Evolutionary conservation across 1,140 invertebrate species (phyloP), one percentile per base, ranked within the genome.

Genomic region (Eciton burchellii): DNA sequence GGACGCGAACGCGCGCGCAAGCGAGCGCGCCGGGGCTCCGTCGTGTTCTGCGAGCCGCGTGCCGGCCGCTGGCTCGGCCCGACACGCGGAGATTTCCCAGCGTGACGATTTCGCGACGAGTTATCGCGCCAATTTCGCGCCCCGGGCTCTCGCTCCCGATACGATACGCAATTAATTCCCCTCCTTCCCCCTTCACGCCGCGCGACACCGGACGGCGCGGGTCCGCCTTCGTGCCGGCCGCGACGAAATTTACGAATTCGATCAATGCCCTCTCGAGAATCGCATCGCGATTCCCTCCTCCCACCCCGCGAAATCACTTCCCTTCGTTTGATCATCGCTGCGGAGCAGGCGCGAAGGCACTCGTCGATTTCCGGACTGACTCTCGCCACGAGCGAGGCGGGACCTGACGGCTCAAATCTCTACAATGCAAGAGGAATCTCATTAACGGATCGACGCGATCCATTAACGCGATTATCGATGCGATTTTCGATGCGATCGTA

Each of bases 1-100:
- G 92, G 93, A 92, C 90, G 92, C 84, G 91, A 93, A 91, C 86
- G 87, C 83, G 66, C 82, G 81, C 74, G n/a, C n/a, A n/a, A n/a
- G n/a, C n/a, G n/a, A 63, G 81, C 87, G 88, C 85, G 70, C 81
- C 81, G 72, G 66, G 82, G n/a, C n/a, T 73, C 70, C 74, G 43
- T 47, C 82, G 85, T 82, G 82, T 87, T 87, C 86, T 24, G 74
- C 82, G 47, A 73, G 41, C 71, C 49, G 52, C 54, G 45, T 60
- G 0, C 57, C 35, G 35, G 19, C 52, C 49, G 24, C 29, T 63
- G 57, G 21, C 29, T 82, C 45, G 57, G 29, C 79, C 35, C 74
- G 74, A 79, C 74, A 70, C 74, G 63, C 45, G 41, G 66, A 73
- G 70, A 79, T 85, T 87, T 87, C 85, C 84, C 84, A 68, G 52